Percentiles rank a stretch among this genome's conserved stretches.
phyloP scores from a whole-genome alignment of 2,888 invertebrate species.

The Sinohyriopsis cumingii region DNA sequence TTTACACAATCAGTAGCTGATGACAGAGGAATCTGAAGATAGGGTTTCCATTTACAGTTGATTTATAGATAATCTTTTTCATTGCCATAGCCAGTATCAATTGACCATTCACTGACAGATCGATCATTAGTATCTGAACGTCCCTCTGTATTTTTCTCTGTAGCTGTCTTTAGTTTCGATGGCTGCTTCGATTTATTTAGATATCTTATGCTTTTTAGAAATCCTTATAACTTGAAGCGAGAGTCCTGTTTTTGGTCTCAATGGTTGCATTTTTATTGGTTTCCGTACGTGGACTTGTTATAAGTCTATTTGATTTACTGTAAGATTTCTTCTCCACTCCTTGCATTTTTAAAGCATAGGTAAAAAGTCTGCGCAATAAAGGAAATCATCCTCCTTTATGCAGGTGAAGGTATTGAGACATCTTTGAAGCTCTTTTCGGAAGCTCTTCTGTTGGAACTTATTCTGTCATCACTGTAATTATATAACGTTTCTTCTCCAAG shows the following conservation, averaged over 20 bases:
- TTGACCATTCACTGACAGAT: constrained; percentile 23
- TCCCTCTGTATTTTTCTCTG: no score
- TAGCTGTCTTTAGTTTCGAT: no score
- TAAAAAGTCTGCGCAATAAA: constrained; percentile 36
- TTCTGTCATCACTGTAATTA: constrained; percentile 87
- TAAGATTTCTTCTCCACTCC: constrained; percentile 6
- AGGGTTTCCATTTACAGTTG: neutral
- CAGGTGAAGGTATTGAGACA: constrained; percentile 50
- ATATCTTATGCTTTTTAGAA: no score
- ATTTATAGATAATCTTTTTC: constrained; percentile 7
- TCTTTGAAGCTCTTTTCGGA: constrained; percentile 40
- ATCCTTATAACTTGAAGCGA: no score
- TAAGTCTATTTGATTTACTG: constrained; percentile 3
- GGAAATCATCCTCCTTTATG: constrained; percentile 40
- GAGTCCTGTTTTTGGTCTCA: no score
- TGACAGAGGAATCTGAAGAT: no score
- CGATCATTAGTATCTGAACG: constrained; percentile 13
- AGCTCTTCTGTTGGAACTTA: constrained; percentile 85
- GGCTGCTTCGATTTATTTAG: no score
- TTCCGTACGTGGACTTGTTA: no score
- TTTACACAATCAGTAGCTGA: no score
- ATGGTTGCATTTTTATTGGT: no score
- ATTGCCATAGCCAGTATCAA: constrained; percentile 34
- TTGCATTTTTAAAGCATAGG: constrained; percentile 30
- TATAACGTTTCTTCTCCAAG: constrained; percentile 81